These are phyloP conservation scores for Trichomalopsis sarcophagae DNA, from an alignment of 1,140 invertebrate species.

Conservation along the genomic window DNA sequence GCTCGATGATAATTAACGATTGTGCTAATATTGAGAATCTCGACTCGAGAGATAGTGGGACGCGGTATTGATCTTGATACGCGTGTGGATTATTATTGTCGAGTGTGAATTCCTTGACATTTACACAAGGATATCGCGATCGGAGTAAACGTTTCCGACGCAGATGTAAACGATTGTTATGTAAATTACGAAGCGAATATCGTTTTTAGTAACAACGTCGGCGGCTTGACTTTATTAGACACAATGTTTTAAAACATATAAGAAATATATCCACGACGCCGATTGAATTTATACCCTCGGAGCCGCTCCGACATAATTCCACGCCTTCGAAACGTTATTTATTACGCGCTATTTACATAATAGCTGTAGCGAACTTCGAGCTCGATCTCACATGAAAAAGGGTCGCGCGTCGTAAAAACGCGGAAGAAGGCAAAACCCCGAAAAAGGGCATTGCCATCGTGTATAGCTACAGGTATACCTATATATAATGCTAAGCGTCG, in stretches of 20 bases:
- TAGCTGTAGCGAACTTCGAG: background rate
- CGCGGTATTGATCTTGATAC: background rate
- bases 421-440: slow-evolving; percentile 11
- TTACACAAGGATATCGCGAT: background rate
- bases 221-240: too few species aligned
- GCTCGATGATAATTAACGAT: slow-evolving; percentile 3
- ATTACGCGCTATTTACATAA: background rate
- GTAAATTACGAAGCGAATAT: background rate
- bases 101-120: background rate
- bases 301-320: background rate
- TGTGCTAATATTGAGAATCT: slow-evolving; percentile 24
- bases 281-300: background rate
- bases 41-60: background rate
- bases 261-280: background rate
- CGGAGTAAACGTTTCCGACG: background rate
- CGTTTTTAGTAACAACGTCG: too few species aligned
- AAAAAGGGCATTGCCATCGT: slow-evolving; percentile 40
- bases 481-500: background rate
- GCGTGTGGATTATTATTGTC: too few species aligned
- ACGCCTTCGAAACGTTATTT: background rate
- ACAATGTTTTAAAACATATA: too few species aligned
- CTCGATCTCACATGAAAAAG: background rate
- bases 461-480: background rate
- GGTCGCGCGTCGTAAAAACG: slow-evolving; percentile 7
- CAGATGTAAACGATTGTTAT: background rate